phyloP scores from a whole-genome alignment of 2,888 invertebrate genomes.

The Amphiduros pacificus region DNA sequence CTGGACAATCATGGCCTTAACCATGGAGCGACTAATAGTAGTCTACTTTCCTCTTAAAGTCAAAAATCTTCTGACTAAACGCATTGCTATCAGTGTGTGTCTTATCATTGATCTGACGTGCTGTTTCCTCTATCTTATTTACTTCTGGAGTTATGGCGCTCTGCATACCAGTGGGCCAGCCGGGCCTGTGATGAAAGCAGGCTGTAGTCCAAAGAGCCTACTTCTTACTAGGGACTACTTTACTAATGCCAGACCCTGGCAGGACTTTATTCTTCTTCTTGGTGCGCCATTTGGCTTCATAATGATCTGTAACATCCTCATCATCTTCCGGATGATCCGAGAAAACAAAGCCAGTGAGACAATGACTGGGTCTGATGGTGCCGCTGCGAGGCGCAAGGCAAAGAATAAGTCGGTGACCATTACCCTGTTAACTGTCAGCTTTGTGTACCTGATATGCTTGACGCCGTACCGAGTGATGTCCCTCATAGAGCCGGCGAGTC shows the following conservation, averaged over 20 bases:
- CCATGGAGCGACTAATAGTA: slow-evolving; percentile 9
- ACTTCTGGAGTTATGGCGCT: neutral
- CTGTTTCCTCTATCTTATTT: neutral
- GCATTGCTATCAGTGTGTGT: slow-evolving; percentile 8
- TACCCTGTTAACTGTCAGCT: slow-evolving; percentile 15
- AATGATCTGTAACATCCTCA: slow-evolving; percentile 18
- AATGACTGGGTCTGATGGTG: no score
- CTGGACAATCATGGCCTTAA: slow-evolving; percentile 17
- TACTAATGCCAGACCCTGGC: slow-evolving; percentile 13
- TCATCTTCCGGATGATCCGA: slow-evolving; percentile 6
- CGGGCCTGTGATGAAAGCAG: neutral
- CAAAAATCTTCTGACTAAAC: no score
- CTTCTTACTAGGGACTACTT: neutral
- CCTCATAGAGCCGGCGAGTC: slow-evolving; percentile 10
- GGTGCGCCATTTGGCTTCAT: slow-evolving; percentile 11
- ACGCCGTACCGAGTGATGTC: slow-evolving; percentile 18
- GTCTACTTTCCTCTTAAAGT: slow-evolving; percentile 15
- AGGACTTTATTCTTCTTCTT: slow-evolving; percentile 12
- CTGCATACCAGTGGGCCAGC: neutral
- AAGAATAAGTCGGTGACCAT: slow-evolving; percentile 8
- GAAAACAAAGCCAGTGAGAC: neutral
- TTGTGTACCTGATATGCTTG: slow-evolving; percentile 11
- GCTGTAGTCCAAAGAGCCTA: neutral
- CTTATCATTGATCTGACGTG: neutral
- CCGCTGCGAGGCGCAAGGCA: neutral